Base-by-base conservation (phyloP, 2,888 invertebrate genomes). In the Mycogona germanica region DNA sequence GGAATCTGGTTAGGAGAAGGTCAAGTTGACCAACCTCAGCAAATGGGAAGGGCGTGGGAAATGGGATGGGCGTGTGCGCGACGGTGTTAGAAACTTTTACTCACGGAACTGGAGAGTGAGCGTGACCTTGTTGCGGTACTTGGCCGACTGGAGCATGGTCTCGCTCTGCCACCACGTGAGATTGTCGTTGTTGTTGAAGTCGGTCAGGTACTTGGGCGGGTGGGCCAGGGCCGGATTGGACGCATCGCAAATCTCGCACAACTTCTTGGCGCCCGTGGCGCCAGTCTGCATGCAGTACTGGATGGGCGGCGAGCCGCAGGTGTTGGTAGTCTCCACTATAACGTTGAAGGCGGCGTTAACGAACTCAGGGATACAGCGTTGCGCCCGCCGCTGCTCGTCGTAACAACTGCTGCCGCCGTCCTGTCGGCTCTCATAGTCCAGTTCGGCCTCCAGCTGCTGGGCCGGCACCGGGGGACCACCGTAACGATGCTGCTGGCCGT, bases 101-200 rank as follows among this genome's bases (percentile, higher is more conserved):
- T 57, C 62, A 91, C 92, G 82, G 59, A 95, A 76, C 66, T 84
- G 78, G 29, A 97, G 73, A 0, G 93, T 95, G 58, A 98, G 75
- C 71, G 96, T 96, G 62, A 98, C 95, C 70, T 83, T 83, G 64
- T 81, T 84, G 0, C 93, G 92, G 68, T 84, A 86, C 68, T 92
- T 88, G 53, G 93, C 82, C 25, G 19, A 21, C 65, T 97, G 92
- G 65, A 79, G 79, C 92, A 98, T 95, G 2, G 98, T 97, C 68
- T 96, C 93, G 1, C 93, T 93, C 69, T 95, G 93, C 95, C 95
- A 95, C 89, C 91, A 95, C 1, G 93, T 91, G 61, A 84, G 83
- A 67, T 87, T 87, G 61, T 87, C 85, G 58, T 83, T 82, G 68
- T 87, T 87, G 68, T 95, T 88, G 65, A 87, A 77, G 70, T 98